Conservation (phyloP, 2,888 invertebrate species). For the Patella caerulea region DNA sequence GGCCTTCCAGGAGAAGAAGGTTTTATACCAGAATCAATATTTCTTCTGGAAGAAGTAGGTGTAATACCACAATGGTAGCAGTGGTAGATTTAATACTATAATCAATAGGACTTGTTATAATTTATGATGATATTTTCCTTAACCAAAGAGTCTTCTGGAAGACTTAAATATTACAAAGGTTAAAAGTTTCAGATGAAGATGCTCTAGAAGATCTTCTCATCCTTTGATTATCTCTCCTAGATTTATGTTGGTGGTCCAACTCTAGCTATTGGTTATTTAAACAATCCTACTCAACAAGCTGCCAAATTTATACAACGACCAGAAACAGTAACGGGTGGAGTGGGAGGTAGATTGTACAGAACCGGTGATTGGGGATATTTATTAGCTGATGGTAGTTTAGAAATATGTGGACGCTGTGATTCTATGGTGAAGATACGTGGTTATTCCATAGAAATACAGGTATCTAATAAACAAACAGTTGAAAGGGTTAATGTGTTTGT, state of each 20-base stretch:
- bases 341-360: conserved; percentile 56
- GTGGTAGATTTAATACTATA: no score
- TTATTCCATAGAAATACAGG: conserved; percentile 72
- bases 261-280: conserved; percentile 70
- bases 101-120: no score
- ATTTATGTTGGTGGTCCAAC: conserved; percentile 71
- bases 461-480: conserved; percentile 26
- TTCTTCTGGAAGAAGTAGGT: no score
- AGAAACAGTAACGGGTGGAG: conserved; percentile 38
- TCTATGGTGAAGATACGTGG: conserved; percentile 73
- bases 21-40: no score
- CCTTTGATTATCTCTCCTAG: conserved; percentile 30
- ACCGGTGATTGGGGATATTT: conserved; percentile 73
- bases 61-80: no score
- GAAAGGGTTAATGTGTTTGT: no score
- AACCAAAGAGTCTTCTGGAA: no score
- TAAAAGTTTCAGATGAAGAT: no score
- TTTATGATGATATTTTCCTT: no score
- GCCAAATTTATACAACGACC: conserved; percentile 61
- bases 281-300: conserved; percentile 69
- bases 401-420: conserved; percentile 73
- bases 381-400: conserved; percentile 70
- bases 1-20: no score
- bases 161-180: no score
- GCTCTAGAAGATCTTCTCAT: no score